Base-by-base conservation (phyloP, 1,140 invertebrate species). In the Argopecten irradians region DNA sequence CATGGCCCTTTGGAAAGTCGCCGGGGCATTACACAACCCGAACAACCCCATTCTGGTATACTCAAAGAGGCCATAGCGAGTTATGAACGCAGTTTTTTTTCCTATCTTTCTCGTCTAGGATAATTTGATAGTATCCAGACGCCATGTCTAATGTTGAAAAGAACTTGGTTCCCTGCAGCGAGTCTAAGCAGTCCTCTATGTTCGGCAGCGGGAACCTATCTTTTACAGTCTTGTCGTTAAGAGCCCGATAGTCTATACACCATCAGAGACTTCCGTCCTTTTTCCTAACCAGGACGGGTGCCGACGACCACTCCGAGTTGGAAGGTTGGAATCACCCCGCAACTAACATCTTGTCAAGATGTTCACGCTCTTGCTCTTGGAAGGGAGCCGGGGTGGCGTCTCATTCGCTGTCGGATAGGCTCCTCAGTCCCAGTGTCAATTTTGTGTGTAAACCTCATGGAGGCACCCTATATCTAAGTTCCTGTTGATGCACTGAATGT, bases 1-100 rank as follows among this genome's bases (percentile, higher is more conserved):
- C 96, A 98, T 98, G 84, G 98, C 98, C 0, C 98, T 98, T 94
- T 99, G 98, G 94, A 98, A 98, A 93, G 99, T 92, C 1, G 84
- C 88, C 0, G 92, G 93, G 34, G 85, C 84, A 41, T 88, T 91
- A 84, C 34, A 89, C 5, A 95, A 86, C 0, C 92, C 92, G 82
- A 91, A 89, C n/a, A n/a, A n/a, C 1, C 88, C 87, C 90, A 93
- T 90, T 0, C 46, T 9, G 0, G 34, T 86, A n/a, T 85, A 84
- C 82, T 92, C 87, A 83, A 86, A 92, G 0, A 91, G 28, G 3
- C 90, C 91, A 88, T 89, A 88, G 0, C 87, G 36, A 7, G 89
- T 90, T 7, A 90, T 84, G 83, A 91, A 90, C 28, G 90, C 90
- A 0, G 90, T 90, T 34, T 90, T 91, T n/a, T 19, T 85, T 85